These are phyloP conservation scores for Heliconius himera DNA, from an alignment of 1,140 invertebrate species.

Conservation along the genomic window DNA sequence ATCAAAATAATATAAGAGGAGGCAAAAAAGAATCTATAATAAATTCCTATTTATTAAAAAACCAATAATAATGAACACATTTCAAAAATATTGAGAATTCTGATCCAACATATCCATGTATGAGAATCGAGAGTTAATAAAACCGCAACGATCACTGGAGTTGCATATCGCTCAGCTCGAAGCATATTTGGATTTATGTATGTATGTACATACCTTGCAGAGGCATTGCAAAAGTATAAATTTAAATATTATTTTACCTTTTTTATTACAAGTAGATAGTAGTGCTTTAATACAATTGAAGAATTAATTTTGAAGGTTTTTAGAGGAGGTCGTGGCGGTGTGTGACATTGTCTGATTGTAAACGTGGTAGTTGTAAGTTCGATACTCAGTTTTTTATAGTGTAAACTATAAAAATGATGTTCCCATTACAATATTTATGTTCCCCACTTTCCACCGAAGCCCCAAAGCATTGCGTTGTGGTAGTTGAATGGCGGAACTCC, in stretches of 20 bases:
- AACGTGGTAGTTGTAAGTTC: neutral
- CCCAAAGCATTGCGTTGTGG: too few relatives aligned
- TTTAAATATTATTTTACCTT: neutral
- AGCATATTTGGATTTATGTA: constrained; percentile 9
- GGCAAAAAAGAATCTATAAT: neutral
- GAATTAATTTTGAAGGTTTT: neutral
- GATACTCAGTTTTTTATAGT: too few relatives aligned
- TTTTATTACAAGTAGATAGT: neutral
- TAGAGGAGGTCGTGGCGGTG: neutral
- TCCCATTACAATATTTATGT: too few relatives aligned
- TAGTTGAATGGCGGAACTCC: too few relatives aligned
- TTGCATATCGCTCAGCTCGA: neutral
- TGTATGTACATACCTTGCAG: neutral
- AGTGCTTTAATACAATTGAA: neutral
- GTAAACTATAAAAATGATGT: too few relatives aligned
- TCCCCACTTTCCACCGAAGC: too few relatives aligned
- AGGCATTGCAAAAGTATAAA: neutral
- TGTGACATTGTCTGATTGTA: neutral
- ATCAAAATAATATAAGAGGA: neutral
- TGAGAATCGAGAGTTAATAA: neutral
- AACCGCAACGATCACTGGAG: constrained; percentile 4
- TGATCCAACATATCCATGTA: neutral
- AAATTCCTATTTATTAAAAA: too few relatives aligned
- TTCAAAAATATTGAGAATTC: neutral
- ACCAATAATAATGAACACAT: neutral